Conservation (phyloP, 2,113 vertebrate genomes). For the Rhinogobius similis region DNA sequence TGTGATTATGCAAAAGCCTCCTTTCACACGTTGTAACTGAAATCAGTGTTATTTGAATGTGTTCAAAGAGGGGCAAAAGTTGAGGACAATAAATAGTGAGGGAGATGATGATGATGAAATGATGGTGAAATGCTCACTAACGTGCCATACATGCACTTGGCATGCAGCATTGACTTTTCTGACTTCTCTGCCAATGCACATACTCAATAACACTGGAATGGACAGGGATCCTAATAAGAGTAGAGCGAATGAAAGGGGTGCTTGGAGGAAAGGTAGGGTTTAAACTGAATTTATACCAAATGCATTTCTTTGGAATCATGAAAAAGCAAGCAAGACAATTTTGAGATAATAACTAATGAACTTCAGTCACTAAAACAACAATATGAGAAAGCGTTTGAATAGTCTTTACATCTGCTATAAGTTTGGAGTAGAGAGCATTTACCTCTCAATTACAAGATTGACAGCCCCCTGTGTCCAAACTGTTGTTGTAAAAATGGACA, state of each 20-base stretch:
- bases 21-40: constrained; percentile 64
- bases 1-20: constrained; percentile 35
- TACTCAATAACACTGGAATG: constrained; percentile 39
- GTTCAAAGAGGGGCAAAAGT: constrained; percentile 74
- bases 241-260: constrained; percentile 5
- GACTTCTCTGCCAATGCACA: constrained; percentile 56
- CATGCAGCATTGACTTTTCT: constrained; percentile 72
- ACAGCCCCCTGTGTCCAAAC: background rate
- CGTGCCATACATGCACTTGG: constrained; percentile 79
- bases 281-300: background rate
- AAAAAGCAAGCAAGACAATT: too few relatives aligned
- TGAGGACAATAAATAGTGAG: constrained; percentile 82
- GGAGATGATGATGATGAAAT: constrained; percentile 81
- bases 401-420: background rate
- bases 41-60: constrained; percentile 69
- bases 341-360: background rate
- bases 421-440: too few relatives aligned
- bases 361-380: background rate
- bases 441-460: background rate
- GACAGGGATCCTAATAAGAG: constrained; percentile 13
- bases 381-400: background rate
- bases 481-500: background rate
- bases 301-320: background rate
- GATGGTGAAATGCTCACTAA: constrained; percentile 81
- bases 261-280: background rate